Evolutionary conservation across 37 sponge, comb jelly and placozoan species (phyloP).

Genomic region (Amphimedon queenslandica): DNA sequence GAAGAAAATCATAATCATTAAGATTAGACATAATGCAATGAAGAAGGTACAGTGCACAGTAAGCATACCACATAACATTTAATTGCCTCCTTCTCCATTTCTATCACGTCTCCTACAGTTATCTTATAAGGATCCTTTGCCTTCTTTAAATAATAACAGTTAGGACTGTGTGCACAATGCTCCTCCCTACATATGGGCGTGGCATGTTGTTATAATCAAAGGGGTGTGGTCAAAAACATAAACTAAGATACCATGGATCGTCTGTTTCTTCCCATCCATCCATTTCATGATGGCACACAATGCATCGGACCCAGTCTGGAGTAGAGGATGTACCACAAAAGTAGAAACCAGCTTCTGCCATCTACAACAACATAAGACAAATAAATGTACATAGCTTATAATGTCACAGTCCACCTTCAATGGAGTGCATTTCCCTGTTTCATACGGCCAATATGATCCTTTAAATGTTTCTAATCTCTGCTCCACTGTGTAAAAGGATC

Average conservation of each 20-base stretch:
- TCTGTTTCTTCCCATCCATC: constrained; percentile 80
- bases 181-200: constrained; percentile 14
- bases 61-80: constrained; percentile 31
- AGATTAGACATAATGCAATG: not conserved
- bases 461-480: constrained; percentile 63
- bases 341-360: constrained; percentile 86
- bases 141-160: constrained; percentile 45
- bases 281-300: constrained; percentile 71
- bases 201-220: not conserved
- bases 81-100: constrained; percentile 55
- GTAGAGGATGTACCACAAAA: constrained; percentile 35
- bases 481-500: constrained; percentile 50
- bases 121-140: constrained; percentile 67
- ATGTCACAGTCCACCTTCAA: constrained; percentile 27
- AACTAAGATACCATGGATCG: constrained; percentile 52
- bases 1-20: not conserved
- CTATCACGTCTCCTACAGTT: constrained; percentile 56
- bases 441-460: constrained; percentile 62
- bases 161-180: constrained; percentile 26
- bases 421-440: constrained; percentile 47
- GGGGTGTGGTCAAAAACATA: no score
- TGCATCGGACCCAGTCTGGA: constrained; percentile 68
- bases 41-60: not conserved
- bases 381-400: not conserved
- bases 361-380: not conserved